phyloP scores from a whole-genome alignment of 2,888 invertebrate species.

The Theristus sp. region DNA sequence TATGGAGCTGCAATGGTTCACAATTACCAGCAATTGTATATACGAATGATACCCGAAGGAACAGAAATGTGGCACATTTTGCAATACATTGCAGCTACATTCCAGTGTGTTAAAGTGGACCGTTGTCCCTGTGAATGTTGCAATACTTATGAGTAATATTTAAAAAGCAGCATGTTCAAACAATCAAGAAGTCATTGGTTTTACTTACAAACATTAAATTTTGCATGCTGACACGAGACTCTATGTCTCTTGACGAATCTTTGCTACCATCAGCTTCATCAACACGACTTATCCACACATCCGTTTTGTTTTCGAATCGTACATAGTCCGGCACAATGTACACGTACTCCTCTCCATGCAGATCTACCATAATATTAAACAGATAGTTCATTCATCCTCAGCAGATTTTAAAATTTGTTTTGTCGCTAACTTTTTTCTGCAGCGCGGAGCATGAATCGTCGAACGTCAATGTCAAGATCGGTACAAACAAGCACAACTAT shows the following conservation, averaged over 20 bases:
- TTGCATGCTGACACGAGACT: constrained; percentile 2
- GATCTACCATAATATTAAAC: neutral
- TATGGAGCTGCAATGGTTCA: no score
- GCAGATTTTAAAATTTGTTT: neutral
- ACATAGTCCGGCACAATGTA: constrained; percentile 15
- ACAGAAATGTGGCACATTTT: no score
- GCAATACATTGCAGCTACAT: no score
- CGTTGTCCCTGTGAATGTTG: no score
- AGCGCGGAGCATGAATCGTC: constrained; percentile 5
- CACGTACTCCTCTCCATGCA: constrained; percentile 15
- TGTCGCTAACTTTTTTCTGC: neutral
- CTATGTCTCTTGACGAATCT: neutral
- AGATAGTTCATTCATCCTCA: neutral
- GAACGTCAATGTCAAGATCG: constrained; percentile 3
- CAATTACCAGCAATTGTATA: no score
- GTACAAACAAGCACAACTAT: constrained; percentile 1
- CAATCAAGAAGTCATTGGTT: no score
- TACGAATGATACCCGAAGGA: no score
- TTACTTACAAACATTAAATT: constrained; percentile 3
- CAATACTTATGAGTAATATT: no score
- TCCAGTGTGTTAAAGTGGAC: no score
- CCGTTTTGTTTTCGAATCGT: constrained; percentile 5
- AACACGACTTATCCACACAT: constrained; percentile 3
- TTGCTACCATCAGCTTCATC: neutral
- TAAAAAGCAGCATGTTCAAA: no score